Percentiles rank a stretch among this genome's conserved stretches.
These are phyloP conservation scores for Patella caerulea DNA, from an alignment of 2,888 invertebrate genomes.

Conservation along the genomic window DNA sequence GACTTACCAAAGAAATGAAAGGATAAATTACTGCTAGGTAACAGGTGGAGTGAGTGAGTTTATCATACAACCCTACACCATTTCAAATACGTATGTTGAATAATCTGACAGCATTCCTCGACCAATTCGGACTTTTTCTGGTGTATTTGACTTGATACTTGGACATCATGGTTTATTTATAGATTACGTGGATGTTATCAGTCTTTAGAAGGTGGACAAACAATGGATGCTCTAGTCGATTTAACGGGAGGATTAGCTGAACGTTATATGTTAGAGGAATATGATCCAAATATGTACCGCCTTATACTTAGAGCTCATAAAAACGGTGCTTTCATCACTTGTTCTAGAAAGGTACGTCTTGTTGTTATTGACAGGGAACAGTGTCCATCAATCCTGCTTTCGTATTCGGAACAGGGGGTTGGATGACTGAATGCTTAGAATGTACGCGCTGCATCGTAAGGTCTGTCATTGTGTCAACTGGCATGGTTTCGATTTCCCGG, in stretches of 20 bases:
- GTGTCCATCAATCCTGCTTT: no score
- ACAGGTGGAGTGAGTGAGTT: no score
- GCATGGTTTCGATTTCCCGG: no score
- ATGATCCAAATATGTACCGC: slow-evolving; percentile 66
- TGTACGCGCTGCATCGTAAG: no score
- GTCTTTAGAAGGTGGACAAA: slow-evolving; percentile 72
- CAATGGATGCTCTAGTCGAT: slow-evolving; percentile 73
- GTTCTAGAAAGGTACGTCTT: slow-evolving; percentile 70
- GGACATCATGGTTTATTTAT: slow-evolving; percentile 9
- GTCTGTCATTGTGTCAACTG: no score
- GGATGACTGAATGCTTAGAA: background rate
- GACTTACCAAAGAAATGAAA: no score
- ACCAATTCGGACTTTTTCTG: no score
- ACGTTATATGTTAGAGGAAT: slow-evolving; percentile 69
- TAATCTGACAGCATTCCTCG: no score
- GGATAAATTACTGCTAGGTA: no score
- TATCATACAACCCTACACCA: no score
- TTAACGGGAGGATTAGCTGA: slow-evolving; percentile 73
- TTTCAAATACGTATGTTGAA: no score
- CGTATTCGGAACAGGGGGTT: background rate
- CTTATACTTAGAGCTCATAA: slow-evolving; percentile 67
- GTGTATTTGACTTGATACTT: background rate
- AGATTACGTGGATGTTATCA: slow-evolving; percentile 73
- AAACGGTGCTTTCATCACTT: slow-evolving; percentile 72
- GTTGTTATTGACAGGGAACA: background rate